phyloP scores from a whole-genome alignment of 2,888 invertebrate species.

The Chorisops tibialis region DNA sequence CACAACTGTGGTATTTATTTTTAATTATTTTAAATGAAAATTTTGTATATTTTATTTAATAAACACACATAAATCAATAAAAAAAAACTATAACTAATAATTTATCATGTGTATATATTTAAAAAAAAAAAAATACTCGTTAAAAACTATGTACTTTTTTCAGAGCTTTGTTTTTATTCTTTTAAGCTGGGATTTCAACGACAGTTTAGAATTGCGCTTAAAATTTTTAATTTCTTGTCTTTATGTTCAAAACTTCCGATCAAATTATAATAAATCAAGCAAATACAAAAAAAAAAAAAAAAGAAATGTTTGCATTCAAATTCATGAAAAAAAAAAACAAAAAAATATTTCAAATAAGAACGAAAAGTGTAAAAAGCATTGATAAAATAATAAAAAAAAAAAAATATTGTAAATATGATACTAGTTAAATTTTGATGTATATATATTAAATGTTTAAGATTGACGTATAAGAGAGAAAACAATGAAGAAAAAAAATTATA shows the following conservation, averaged over 20 bases:
- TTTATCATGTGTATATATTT: slow-evolving; percentile 17
- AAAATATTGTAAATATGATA: slow-evolving; percentile 6
- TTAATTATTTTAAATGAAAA: slow-evolving; percentile 15
- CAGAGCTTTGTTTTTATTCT: slow-evolving; percentile 12
- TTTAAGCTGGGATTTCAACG: background rate
- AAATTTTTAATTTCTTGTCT: too few species aligned
- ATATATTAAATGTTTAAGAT: slow-evolving; percentile 18
- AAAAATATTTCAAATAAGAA: background rate
- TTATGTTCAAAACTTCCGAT: background rate
- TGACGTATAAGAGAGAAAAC: background rate
- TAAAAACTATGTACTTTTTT: slow-evolving; percentile 15
- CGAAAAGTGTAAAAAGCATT: background rate
- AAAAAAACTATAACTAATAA: slow-evolving; percentile 12
- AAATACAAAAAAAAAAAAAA: background rate
- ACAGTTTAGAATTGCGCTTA: too few species aligned
- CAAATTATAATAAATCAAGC: background rate
- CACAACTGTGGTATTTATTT: slow-evolving; percentile 25
- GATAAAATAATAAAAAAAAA: slow-evolving; percentile 9
- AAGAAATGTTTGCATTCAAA: background rate
- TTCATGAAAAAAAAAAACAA: background rate
- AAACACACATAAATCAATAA: background rate
- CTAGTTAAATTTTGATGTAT: slow-evolving; percentile 17
- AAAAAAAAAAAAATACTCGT: slow-evolving; percentile 21
- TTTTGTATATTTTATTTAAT: slow-evolving; percentile 14
- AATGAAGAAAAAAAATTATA: background rate